phyloP scores from a whole-genome alignment of 2,888 invertebrate genomes.

The Phymatocera aterrima region DNA sequence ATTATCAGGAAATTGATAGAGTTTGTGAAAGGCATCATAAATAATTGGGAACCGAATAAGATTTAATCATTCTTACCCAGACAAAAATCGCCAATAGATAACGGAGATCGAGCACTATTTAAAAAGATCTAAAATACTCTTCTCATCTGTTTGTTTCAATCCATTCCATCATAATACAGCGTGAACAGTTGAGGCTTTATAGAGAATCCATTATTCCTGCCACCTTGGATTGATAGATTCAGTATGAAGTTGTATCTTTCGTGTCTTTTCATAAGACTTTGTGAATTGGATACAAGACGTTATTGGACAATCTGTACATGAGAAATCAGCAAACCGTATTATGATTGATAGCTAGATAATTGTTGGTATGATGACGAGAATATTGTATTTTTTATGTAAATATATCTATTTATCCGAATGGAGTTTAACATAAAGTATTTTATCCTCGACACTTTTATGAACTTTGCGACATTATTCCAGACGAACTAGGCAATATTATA shows the following conservation, averaged over 20 bases:
- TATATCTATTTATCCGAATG: constrained; percentile 75
- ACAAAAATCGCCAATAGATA: constrained; percentile 90
- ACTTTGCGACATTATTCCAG: no score
- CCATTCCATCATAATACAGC: constrained; percentile 96
- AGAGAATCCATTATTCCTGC: constrained; percentile 82
- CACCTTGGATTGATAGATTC: constrained; percentile 89
- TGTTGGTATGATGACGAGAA: neutral
- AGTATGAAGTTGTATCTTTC: constrained; percentile 80
- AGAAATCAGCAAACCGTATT: neutral
- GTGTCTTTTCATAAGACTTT: constrained; percentile 90
- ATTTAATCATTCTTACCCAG: constrained; percentile 72
- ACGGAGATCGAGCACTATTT: constrained; percentile 93
- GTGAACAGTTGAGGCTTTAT: constrained; percentile 93
- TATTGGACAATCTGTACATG: constrained; percentile 77
- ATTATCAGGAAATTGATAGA: neutral
- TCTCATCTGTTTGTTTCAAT: constrained; percentile 86
- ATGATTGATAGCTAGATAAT: neutral
- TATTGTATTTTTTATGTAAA: neutral
- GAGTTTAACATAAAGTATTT: no score
- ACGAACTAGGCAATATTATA: no score
- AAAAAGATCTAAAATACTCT: constrained; percentile 93
- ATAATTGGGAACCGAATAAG: neutral
- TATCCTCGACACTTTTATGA: no score
- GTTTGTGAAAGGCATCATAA: neutral
- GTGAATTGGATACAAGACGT: constrained; percentile 88